phyloP scores from a whole-genome alignment of 2,113 vertebrate genomes.

The Tragelaphus buxtoni region DNA sequence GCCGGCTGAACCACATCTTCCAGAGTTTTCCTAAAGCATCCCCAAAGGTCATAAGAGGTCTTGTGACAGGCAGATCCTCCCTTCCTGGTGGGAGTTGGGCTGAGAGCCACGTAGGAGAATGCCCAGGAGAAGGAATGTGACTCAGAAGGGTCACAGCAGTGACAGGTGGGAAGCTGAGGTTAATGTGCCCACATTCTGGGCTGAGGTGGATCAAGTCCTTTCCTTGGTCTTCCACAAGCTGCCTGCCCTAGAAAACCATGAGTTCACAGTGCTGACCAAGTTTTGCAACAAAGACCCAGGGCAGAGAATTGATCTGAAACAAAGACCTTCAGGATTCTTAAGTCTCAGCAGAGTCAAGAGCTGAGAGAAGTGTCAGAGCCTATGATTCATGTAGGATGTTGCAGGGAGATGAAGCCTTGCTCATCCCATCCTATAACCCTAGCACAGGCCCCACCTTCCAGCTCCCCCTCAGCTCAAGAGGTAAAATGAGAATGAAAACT shows the following conservation, averaged over 20 bases:
- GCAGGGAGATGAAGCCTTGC: background rate
- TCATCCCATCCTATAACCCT: background rate
- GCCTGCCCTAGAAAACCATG: background rate
- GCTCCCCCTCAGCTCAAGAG: background rate
- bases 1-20: background rate
- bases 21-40: slow-evolving; percentile 25
- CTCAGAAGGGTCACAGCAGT: background rate
- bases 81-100: background rate
- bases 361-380: background rate
- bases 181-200: slow-evolving; percentile 46
- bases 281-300: background rate
- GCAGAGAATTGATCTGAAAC: background rate
- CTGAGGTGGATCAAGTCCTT: slow-evolving; percentile 9
- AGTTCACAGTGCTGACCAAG: background rate
- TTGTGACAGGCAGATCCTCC: background rate
- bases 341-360: background rate
- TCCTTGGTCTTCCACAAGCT: background rate
- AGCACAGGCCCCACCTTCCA: background rate
- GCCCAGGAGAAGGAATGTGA: background rate
- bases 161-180: background rate
- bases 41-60: background rate
- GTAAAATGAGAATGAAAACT: background rate
- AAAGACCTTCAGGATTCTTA: background rate
- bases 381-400: background rate
- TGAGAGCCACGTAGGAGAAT: background rate